Evolutionary conservation across 1,140 invertebrate species (phyloP), one percentile per base, ranked within the genome.

Genomic region (Eumeta japonica): DNA sequence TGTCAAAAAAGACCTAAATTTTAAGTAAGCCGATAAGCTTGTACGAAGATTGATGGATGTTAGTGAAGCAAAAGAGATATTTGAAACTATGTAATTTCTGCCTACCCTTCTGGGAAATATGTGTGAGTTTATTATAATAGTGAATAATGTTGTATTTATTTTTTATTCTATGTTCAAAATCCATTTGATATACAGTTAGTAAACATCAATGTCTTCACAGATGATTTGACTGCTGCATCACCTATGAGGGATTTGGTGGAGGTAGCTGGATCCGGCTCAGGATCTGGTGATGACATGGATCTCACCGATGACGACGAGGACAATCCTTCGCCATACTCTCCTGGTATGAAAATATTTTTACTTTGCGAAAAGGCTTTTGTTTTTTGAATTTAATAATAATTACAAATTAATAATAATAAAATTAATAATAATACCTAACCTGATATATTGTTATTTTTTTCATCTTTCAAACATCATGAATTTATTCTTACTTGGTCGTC

Each of bases 211-310:
- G n/a, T 56, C n/a, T 24, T 12, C 18, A 11, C 39, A 48, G 46
- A 43, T 28, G 39, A 40, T 9, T 39, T 38, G 2, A 50, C 46
- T 10, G 55, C 58, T 2, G 56, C 48, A 5, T 44, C 52, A 9
- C 53, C 58, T 3, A 43, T 43, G 10, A 52, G 40, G 38, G 37
- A 28, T 35, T 51, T 56, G 42, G 52, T 55, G 30, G 42, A 50
- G 17, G 50, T 55, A 10, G 50, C 48, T 3, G 72, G 72, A 1
- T 76, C 73, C 0, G 75, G 75, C 11, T 77, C 75, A 17, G 73
- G 78, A n/a, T 79, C 78, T 14, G 77, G 76, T 28, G 71, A 72
- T 37, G 57, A 58, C 32, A 19, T 19, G 27, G 46, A 50, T 37
- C 62, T 57, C 35, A 66, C 52, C n/a, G 62, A 67, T 10, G 58